Evolutionary conservation across 2,797 vertebrate species (phyloP).

Genomic region (Acanthurus tractus): DNA sequence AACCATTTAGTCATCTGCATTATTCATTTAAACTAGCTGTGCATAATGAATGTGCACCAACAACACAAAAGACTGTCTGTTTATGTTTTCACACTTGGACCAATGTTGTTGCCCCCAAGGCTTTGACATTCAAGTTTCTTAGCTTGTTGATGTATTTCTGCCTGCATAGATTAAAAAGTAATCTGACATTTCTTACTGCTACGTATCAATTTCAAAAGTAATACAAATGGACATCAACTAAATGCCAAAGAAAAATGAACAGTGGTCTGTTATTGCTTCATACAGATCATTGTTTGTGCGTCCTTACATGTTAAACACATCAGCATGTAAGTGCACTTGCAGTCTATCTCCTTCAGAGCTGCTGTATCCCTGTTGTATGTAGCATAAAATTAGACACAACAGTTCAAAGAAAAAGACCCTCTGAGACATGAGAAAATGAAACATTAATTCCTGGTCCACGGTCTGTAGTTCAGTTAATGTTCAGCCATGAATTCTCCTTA

Average conservation of each 20-base stretch:
- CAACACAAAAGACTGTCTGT: conserved; percentile 63
- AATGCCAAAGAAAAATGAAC: neutral
- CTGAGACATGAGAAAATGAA: conserved; percentile 64
- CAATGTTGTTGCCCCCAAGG: conserved; percentile 31
- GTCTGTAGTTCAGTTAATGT: conserved; percentile 71
- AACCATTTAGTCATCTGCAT: conserved; percentile 79
- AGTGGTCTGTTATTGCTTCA: neutral
- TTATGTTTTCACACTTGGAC: conserved; percentile 58
- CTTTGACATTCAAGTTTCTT: conserved; percentile 39
- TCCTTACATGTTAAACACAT: neutral
- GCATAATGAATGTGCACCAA: conserved; percentile 79
- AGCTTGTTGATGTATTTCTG: conserved; percentile 40
- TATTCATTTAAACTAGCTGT: conserved; percentile 78
- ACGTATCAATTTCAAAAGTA: conserved; percentile 6
- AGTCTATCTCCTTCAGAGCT: neutral
- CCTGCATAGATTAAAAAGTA: conserved; percentile 31
- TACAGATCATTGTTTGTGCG: neutral
- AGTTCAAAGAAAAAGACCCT: conserved; percentile 44
- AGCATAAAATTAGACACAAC: conserved; percentile 53
- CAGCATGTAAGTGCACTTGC: neutral
- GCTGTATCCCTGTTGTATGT: neutral
- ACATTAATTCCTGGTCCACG: conserved; percentile 65
- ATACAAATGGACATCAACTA: neutral
- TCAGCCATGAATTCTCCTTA: conserved; percentile 64
- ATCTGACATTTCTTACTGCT: neutral